A percentile compares a stretch with the other conserved stretches of the same genome.
Conservation (phyloP, 2,113 vertebrate genomes). For the Salvelinus alpinus region DNA sequence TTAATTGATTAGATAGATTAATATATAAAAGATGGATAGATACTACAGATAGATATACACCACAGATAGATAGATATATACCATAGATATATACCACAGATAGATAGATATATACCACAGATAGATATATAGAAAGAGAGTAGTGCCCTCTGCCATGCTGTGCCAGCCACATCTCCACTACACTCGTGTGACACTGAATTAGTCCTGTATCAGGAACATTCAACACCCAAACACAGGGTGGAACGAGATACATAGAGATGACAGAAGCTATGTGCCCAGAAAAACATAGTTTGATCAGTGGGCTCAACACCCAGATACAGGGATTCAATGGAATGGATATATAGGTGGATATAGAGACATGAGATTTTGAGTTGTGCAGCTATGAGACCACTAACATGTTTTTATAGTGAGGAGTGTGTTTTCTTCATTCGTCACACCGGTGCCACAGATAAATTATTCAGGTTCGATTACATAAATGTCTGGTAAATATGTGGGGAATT, state of each 20-base stretch:
- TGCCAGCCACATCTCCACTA: too few relatives aligned
- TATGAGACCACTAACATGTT: neutral
- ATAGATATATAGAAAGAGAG: neutral
- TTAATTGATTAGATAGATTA: neutral
- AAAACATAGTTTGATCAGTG: too few relatives aligned
- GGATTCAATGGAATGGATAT: too few relatives aligned
- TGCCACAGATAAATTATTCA: conserved; percentile 59
- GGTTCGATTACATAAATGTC: conserved; percentile 45
- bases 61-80: neutral
- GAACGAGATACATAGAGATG: too few relatives aligned
- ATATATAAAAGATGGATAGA: neutral
- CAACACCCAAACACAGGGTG: too few relatives aligned
- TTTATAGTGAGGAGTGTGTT: conserved; percentile 3
- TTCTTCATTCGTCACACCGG: conserved; percentile 41
- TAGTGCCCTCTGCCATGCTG: neutral
- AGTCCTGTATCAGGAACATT: too few relatives aligned
- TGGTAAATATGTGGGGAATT: conserved; percentile 41
- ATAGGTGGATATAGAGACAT: too few relatives aligned
- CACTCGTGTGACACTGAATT: too few relatives aligned
- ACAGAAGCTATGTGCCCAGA: too few relatives aligned
- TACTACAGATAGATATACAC: neutral
- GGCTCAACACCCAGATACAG: too few relatives aligned
- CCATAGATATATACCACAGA: neutral
- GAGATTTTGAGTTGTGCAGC: neutral
- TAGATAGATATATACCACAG: neutral